Conservation (phyloP, 2,888 invertebrate genomes). For the Ophion costatus region DNA sequence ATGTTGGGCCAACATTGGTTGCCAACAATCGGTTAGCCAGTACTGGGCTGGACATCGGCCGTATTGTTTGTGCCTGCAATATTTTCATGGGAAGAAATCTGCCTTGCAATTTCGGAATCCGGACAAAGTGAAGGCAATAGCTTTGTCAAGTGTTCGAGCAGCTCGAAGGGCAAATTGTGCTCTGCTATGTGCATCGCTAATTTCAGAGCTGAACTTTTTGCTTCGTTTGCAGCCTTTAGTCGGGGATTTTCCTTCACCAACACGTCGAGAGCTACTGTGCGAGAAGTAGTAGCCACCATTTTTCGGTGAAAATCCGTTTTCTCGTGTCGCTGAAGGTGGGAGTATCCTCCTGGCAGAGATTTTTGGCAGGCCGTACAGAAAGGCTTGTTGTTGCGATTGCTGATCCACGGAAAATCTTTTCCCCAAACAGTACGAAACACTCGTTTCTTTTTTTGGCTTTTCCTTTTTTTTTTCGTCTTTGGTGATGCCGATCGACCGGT, state of each 20-base stretch:
- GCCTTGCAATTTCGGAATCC: conserved; percentile 33
- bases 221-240: background rate
- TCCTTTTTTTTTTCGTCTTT: background rate
- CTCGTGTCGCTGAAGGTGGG: background rate
- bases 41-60: no score
- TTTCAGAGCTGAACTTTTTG: conserved; percentile 5
- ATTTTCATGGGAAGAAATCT: no score
- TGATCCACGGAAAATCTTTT: background rate
- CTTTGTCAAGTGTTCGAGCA: conserved; percentile 23
- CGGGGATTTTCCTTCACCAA: background rate
- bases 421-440: background rate
- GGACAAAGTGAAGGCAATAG: conserved; percentile 28
- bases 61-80: no score
- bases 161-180: conserved; percentile 26
- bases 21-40: no score
- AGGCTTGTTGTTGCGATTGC: conserved; percentile 11
- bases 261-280: background rate
- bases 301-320: conserved; percentile 9
- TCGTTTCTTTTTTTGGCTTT: conserved; percentile 6
- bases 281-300: conserved; percentile 1
- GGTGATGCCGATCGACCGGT: background rate
- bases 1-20: no score
- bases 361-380: conserved; percentile 12
- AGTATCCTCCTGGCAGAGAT: background rate
- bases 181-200: conserved; percentile 27